These are phyloP conservation scores for Psylliodes chrysocephalus DNA, from an alignment of 2,888 invertebrate species.

Conservation along the genomic window DNA sequence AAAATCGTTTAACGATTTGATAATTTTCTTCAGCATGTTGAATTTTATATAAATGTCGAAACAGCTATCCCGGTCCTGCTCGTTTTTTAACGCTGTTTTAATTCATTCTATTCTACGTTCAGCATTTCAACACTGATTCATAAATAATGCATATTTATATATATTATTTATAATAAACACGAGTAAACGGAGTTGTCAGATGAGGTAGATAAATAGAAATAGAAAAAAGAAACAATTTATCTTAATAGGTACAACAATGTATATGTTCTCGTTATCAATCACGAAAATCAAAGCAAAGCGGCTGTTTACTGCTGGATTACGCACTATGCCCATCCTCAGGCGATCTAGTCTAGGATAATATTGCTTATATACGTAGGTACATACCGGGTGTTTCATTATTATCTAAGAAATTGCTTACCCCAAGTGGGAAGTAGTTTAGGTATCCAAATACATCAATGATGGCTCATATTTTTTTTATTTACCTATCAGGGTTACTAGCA, in stretches of 20 bases:
- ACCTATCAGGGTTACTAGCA: no score
- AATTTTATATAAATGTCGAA: no score
- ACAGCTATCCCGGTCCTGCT: no score
- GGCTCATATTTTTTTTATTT: no score
- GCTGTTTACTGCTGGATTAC: constrained; percentile 29
- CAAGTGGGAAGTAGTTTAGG: no score
- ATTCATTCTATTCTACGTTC: not conserved
- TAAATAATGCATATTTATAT: constrained; percentile 12
- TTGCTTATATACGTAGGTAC: not conserved
- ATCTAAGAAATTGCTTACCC: no score
- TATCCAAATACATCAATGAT: no score
- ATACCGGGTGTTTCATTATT: no score
- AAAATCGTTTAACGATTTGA: no score
- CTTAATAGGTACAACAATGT: constrained; percentile 27
- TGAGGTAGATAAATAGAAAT: constrained; percentile 15
- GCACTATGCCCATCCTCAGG: constrained; percentile 22
- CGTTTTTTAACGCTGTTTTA: not conserved
- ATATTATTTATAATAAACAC: not conserved
- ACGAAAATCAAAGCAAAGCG: constrained; percentile 23
- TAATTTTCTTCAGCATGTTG: no score
- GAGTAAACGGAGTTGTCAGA: constrained; percentile 17
- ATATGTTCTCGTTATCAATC: constrained; percentile 27
- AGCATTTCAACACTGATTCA: constrained; percentile 2
- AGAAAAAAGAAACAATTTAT: constrained; percentile 4
- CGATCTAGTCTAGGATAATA: constrained; percentile 19